Percentiles rank a stretch among this genome's conserved stretches.
phyloP scores from a whole-genome alignment of 2,888 invertebrate species.

The Trimorus sp. region DNA sequence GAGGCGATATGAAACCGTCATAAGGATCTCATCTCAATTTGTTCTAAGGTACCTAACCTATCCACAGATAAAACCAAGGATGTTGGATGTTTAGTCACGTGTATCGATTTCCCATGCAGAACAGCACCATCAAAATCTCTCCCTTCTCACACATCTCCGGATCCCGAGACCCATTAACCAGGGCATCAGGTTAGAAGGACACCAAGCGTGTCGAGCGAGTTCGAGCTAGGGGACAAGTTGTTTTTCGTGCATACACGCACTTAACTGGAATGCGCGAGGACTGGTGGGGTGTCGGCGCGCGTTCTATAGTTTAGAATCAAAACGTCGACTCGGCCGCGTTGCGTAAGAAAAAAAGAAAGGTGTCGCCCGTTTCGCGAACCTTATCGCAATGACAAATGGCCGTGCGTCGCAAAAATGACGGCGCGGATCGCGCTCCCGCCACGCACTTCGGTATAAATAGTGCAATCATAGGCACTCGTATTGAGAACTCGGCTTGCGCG shows the following conservation, averaged over 20 bases:
- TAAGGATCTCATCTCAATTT: no score
- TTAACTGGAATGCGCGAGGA: constrained; percentile 48
- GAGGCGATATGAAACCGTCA: no score
- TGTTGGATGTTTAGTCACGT: no score
- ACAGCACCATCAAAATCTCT: no score
- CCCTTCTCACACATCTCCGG: not conserved
- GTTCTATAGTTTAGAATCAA: constrained; percentile 42
- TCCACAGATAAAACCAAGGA: no score
- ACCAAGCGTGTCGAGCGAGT: constrained; percentile 61
- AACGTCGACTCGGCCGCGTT: constrained; percentile 39
- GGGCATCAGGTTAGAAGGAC: constrained; percentile 68
- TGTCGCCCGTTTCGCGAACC: constrained; percentile 35
- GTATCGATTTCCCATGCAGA: no score
- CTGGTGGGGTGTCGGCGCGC: constrained; percentile 32
- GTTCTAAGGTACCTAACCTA: no score
- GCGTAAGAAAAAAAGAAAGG: constrained; percentile 56
- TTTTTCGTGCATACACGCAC: constrained; percentile 62
- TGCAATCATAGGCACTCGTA: constrained; percentile 65
- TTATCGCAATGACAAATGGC: constrained; percentile 35
- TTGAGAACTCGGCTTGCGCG: constrained; percentile 35
- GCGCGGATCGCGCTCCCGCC: constrained; percentile 32
- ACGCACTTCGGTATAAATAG: constrained; percentile 71
- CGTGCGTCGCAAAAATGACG: constrained; percentile 23
- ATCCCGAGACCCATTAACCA: constrained; percentile 51
- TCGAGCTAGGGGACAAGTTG: constrained; percentile 63